These are phyloP conservation scores for Limnephilus rhombicus DNA, from an alignment of 2,888 invertebrate species.

Conservation along the genomic window DNA sequence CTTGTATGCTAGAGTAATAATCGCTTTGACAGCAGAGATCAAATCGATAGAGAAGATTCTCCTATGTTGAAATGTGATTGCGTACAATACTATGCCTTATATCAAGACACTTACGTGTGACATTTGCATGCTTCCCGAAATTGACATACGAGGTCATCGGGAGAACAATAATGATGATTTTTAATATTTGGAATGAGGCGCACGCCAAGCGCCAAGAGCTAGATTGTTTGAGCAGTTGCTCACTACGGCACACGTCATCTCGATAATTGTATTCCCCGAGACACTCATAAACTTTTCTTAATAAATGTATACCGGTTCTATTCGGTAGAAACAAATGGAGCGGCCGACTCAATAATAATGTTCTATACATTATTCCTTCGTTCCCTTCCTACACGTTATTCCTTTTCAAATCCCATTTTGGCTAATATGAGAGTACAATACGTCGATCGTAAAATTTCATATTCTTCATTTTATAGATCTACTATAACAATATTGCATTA, in stretches of 20 bases:
- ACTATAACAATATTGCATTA: neutral
- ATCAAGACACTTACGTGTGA: slow-evolving; percentile 6
- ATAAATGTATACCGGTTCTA: slow-evolving; percentile 38
- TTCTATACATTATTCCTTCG: neutral
- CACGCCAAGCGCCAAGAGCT: slow-evolving; percentile 3
- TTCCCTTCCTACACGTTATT: neutral
- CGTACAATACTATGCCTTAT: neutral
- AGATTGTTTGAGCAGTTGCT: slow-evolving; percentile 33
- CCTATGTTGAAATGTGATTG: neutral
- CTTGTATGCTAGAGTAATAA: slow-evolving; percentile 32
- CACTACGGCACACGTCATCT: slow-evolving; percentile 21
- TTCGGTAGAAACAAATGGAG: slow-evolving; percentile 10
- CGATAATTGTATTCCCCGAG: slow-evolving; percentile 13
- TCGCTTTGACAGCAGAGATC: slow-evolving; percentile 17
- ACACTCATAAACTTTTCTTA: slow-evolving; percentile 36
- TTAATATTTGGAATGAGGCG: slow-evolving; percentile 11
- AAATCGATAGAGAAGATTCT: slow-evolving; percentile 17
- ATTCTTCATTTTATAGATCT: neutral
- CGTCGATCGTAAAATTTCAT: neutral
- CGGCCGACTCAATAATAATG: neutral
- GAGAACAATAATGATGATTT: slow-evolving; percentile 22
- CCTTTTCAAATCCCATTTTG: neutral
- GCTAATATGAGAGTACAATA: too few relatives aligned
- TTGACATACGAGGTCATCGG: slow-evolving; percentile 13
- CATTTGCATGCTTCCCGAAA: slow-evolving; percentile 23